phyloP scores from a whole-genome alignment of 1,140 invertebrate genomes.

The Heliconius hewitsoni region DNA sequence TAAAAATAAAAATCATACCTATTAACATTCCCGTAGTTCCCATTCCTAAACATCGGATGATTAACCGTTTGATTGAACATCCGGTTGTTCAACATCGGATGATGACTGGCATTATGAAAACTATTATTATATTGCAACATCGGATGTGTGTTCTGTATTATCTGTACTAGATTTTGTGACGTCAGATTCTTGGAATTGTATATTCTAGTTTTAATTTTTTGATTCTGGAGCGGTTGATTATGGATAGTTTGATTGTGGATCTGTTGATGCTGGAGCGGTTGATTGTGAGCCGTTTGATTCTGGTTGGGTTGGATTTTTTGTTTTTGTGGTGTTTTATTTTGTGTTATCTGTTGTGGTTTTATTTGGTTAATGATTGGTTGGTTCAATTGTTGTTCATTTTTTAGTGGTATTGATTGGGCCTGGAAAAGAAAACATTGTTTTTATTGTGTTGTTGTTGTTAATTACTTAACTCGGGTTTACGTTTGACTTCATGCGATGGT shows the following conservation, averaged over 20 bases:
- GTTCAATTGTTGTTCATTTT: constrained; percentile 46
- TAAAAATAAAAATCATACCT: neutral
- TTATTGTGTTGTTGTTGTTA: too few relatives aligned
- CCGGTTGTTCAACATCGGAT: constrained; percentile 66
- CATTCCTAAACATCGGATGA: constrained; percentile 61
- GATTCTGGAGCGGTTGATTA: constrained; percentile 40
- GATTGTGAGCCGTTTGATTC: constrained; percentile 40
- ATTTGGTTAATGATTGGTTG: constrained; percentile 27
- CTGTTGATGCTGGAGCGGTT: constrained; percentile 41
- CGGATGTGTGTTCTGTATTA: constrained; percentile 83
- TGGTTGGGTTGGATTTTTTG: constrained; percentile 41
- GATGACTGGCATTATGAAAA: constrained; percentile 71
- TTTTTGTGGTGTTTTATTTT: constrained; percentile 20
- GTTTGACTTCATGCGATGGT: too few relatives aligned
- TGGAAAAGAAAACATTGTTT: constrained; percentile 21
- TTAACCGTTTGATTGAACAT: constrained; percentile 60
- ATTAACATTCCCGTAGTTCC: constrained; percentile 47
- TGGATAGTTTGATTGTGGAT: constrained; percentile 39
- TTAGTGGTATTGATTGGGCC: constrained; percentile 47
- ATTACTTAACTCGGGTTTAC: too few relatives aligned
- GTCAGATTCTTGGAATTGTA: constrained; percentile 70
- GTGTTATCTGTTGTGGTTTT: constrained; percentile 42
- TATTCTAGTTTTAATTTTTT: constrained; percentile 54
- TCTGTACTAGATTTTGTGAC: constrained; percentile 76
- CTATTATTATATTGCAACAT: constrained; percentile 76